phyloP scores from a whole-genome alignment of 92 coral and sea anemone genomes.

The Actinostola sp. region DNA sequence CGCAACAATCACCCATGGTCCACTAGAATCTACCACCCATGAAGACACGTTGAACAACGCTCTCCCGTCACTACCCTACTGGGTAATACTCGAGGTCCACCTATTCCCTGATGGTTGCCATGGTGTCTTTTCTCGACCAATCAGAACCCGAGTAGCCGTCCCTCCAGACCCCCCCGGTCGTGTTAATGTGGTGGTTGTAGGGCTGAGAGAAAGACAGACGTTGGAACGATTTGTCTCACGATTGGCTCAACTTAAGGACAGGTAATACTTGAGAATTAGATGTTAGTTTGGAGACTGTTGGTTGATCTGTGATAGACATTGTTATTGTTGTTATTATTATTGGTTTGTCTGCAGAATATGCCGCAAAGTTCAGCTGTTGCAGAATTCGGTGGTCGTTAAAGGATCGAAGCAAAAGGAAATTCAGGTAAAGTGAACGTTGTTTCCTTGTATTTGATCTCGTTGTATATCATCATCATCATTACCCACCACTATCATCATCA shows the following conservation, averaged over 20 bases:
- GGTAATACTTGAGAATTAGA: conserved; percentile 31
- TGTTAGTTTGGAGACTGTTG: no score
- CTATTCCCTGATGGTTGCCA: conserved; percentile 75
- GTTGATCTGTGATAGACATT: no score
- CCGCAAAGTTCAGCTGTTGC: conserved; percentile 54
- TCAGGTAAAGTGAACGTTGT: conserved; percentile 39
- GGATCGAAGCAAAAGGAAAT: conserved; percentile 74
- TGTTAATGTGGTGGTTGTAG: conserved; percentile 63
- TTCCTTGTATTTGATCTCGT: no score
- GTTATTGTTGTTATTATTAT: not conserved
- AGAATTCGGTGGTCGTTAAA: conserved; percentile 72
- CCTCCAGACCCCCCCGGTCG: conserved; percentile 81
- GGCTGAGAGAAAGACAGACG: conserved; percentile 70
- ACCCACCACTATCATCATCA: no score
- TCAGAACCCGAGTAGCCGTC: conserved; percentile 70
- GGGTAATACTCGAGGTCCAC: conserved; percentile 80
- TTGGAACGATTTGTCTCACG: conserved; percentile 73
- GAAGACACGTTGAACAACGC: conserved; percentile 76
- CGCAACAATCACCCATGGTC: conserved; percentile 68
- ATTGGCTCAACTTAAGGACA: conserved; percentile 75
- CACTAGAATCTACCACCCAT: conserved; percentile 51
- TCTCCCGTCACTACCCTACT: conserved; percentile 66
- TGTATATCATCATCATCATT: no score
- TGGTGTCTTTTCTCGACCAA: conserved; percentile 66
- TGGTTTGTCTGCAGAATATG: conserved; percentile 35